Conservation (phyloP, 2,888 invertebrate genomes). For the Uropetala carovei region DNA sequence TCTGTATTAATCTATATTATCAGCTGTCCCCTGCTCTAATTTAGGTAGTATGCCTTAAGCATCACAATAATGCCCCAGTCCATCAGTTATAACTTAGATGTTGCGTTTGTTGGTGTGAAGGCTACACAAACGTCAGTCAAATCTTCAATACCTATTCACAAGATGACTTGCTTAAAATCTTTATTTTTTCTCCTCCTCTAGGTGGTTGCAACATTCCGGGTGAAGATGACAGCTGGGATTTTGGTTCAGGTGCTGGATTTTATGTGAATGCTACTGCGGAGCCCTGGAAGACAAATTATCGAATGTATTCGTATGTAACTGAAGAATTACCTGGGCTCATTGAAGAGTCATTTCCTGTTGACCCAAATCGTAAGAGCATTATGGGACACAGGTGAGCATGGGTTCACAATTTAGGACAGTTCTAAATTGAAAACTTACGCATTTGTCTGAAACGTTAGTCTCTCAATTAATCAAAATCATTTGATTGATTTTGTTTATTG, state of each 20-base stretch:
- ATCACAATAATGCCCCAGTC: not conserved
- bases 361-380: slow-evolving; percentile 82
- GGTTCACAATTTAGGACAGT: not conserved
- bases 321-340: slow-evolving; percentile 88
- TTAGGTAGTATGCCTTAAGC: no score
- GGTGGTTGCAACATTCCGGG: slow-evolving; percentile 92
- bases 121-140: not conserved
- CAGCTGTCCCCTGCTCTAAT: no score
- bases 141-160: not conserved
- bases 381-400: slow-evolving; percentile 85
- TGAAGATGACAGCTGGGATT: slow-evolving; percentile 94
- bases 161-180: no score
- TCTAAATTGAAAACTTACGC: slow-evolving; percentile 7
- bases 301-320: slow-evolving; percentile 97
- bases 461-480: not conserved
- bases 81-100: not conserved
- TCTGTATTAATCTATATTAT: no score
- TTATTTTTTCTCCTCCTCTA: slow-evolving; percentile 68
- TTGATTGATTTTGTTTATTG: slow-evolving; percentile 70
- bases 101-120: not conserved
- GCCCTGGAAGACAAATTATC: slow-evolving; percentile 95
- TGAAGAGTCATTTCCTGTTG: slow-evolving; percentile 83
- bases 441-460: slow-evolving; percentile 33
- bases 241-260: slow-evolving; percentile 97
- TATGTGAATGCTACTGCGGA: slow-evolving; percentile 94